phyloP scores from a whole-genome alignment of 2,888 invertebrate species.

The Agrenia bidenticulata region DNA sequence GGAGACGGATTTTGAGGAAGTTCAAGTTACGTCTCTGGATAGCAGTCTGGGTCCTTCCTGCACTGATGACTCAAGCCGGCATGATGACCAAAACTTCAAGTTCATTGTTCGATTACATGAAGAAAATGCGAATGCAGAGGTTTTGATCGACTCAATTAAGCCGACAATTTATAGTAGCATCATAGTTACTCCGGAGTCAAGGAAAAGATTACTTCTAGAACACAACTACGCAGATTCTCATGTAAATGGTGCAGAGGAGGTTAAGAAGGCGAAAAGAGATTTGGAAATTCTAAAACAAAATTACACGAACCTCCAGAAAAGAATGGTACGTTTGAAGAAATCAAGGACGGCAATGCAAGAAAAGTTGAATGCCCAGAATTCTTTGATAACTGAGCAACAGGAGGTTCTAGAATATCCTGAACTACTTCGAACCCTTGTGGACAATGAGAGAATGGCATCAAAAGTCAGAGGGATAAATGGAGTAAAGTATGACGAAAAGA shows the following conservation, averaged over 20 bases:
- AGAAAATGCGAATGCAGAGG: no score
- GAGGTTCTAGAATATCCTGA: not conserved
- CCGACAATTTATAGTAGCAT: not conserved
- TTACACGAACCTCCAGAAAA: not conserved
- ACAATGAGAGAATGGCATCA: not conserved
- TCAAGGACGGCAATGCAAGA: not conserved
- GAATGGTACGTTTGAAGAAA: not conserved
- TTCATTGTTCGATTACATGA: not conserved
- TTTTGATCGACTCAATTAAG: no score
- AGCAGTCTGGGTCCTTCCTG: no score
- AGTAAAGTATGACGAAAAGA: not conserved
- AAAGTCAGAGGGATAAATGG: not conserved
- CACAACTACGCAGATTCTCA: constrained; percentile 19
- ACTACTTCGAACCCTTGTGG: not conserved
- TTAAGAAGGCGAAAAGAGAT: not conserved
- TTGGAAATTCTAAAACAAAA: not conserved
- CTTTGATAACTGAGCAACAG: no score
- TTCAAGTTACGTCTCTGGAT: no score
- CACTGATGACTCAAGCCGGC: no score
- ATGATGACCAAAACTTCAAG: no score
- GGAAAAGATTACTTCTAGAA: not conserved
- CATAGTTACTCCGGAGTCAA: not conserved
- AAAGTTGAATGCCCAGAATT: not conserved
- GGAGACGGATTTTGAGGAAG: no score
- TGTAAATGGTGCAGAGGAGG: not conserved